Evolutionary conservation across 2,888 invertebrate genomes (phyloP).

Genomic region (Panzeria rudis): DNA sequence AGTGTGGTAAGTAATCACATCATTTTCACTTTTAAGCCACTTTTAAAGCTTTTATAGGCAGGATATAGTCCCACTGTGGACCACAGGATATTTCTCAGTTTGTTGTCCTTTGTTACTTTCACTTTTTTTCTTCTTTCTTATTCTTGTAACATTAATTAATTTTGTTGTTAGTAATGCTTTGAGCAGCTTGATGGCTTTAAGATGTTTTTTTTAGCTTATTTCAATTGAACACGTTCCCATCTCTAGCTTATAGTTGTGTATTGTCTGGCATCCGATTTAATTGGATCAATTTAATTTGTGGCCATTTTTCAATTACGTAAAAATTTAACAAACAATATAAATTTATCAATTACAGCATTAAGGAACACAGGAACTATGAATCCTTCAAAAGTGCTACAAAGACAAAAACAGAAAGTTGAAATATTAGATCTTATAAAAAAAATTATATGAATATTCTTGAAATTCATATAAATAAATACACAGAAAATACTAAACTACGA

Average conservation of each 20-base stretch:
- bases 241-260: neutral
- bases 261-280: slow-evolving; percentile 22
- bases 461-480: too few relatives aligned
- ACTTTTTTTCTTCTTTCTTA: slow-evolving; percentile 1
- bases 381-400: slow-evolving; percentile 4
- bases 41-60: slow-evolving; percentile 60
- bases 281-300: slow-evolving; percentile 59
- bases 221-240: slow-evolving; percentile 34
- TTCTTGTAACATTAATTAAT: slow-evolving; percentile 20
- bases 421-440: neutral
- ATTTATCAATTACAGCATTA: slow-evolving; percentile 45
- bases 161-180: slow-evolving; percentile 13
- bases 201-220: slow-evolving; percentile 23
- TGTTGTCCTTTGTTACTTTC: slow-evolving; percentile 28
- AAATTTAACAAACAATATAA: slow-evolving; percentile 28
- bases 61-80: slow-evolving; percentile 62
- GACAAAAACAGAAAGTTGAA: neutral
- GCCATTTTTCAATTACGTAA: slow-evolving; percentile 61
- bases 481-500: too few relatives aligned
- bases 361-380: slow-evolving; percentile 40
- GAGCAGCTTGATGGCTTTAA: slow-evolving; percentile 8
- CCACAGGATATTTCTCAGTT: slow-evolving; percentile 64
- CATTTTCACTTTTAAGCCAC: slow-evolving; percentile 56
- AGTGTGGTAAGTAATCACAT: slow-evolving; percentile 59
- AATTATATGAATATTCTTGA: too few relatives aligned